Percentiles rank a stretch among this genome's conserved stretches.
Conservation (phyloP, 2,113 vertebrate genomes). For the Acrocephalus kingi region DNA sequence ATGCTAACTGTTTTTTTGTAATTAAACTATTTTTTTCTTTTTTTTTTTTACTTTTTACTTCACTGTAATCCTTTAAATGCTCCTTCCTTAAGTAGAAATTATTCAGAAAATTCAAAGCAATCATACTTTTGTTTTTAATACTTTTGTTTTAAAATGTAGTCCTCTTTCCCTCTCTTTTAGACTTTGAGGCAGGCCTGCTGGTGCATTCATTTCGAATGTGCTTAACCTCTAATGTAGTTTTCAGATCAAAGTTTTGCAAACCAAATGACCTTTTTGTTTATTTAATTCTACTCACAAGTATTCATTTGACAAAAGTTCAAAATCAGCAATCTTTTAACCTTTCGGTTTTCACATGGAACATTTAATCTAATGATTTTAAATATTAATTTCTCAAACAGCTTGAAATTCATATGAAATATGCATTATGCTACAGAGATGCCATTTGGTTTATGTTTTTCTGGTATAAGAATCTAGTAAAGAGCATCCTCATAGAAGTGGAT, state of each 20-base stretch:
- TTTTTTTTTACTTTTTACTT: neutral
- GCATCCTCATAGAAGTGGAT: neutral
- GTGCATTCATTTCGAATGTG: neutral
- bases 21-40: neutral
- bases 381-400: neutral
- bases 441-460: neutral
- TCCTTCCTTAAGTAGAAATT: neutral
- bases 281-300: neutral
- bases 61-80: neutral
- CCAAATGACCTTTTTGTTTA: neutral
- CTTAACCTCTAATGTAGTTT: neutral
- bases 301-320: neutral
- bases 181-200: neutral
- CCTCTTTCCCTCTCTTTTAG: neutral
- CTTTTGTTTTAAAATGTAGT: neutral
- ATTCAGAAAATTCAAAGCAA: neutral
- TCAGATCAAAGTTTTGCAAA: neutral
- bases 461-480: neutral
- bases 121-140: neutral
- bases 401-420: neutral
- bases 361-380: neutral
- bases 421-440: neutral
- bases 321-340: neutral
- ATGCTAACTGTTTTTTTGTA: neutral
- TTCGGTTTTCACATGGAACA: neutral